Evolutionary conservation across 2,888 invertebrate genomes (phyloP), one percentile per base, ranked within the genome.

Genomic region (Zele albiditarsus): DNA sequence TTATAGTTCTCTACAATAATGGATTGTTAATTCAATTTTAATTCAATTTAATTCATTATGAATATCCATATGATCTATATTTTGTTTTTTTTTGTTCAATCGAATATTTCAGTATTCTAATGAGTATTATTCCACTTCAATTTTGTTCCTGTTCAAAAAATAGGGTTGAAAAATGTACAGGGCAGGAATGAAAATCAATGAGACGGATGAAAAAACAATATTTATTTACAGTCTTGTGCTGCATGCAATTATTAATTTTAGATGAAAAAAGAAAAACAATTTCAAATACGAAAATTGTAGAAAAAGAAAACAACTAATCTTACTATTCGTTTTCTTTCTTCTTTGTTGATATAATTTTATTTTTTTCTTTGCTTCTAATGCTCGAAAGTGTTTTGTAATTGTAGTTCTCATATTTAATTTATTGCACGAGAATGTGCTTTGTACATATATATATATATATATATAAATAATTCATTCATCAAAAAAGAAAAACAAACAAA

Each of bases 351-450:
- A 62, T 27, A n/a, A 25, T 38, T 38, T 38, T 8, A 31, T 28
- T 12, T 14, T 31, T 62, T n/a, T 38, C 20, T 63, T 12, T 69
- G 68, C 68, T 69, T 53, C n/a, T 67, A 69, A 14, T 69, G 68
- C 68, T 69, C 57, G 68, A 69, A 53, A 20, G 38, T 67, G 66
- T 23, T 66, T 16, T 68, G 0, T 60, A 33, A 28, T 70, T 31
- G 12, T 49, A 68, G 20, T 57, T 49, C 6, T 25, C 23, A 20
- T 28, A 38, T 20, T 38, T 38, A 25, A 14, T 60, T 60, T 16
- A 60, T 23, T 70, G 70, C 70, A 60, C 60, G 70, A 38, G 60
- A 68, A 68, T 68, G 68, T 68, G 53, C 53, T 33, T 31, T 53
- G 46, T 46, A 46, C 46, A 46, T 46, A n/a, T n/a, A n/a, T 46